A percentile compares a stretch with the other conserved stretches of the same genome.
Conservation (phyloP, 2,888 invertebrate species). For the Scaptodrosophila latifasciaeformis region DNA sequence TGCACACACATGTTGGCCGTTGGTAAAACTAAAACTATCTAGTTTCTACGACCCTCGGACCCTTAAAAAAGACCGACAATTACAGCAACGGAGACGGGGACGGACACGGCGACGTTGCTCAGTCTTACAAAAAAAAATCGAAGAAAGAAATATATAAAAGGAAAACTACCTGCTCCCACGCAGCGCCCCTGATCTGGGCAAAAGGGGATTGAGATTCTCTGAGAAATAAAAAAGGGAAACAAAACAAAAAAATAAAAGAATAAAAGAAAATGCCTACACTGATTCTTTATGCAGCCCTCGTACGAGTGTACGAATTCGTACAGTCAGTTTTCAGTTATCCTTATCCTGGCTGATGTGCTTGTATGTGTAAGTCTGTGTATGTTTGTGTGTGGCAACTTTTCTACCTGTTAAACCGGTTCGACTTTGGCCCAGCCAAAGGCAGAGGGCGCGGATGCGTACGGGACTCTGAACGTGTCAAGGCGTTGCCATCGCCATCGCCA, state of each 20-base stretch:
- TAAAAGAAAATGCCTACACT: slow-evolving; percentile 35
- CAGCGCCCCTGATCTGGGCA: slow-evolving; percentile 24
- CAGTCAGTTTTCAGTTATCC: slow-evolving; percentile 42
- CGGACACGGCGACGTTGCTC: slow-evolving; percentile 39
- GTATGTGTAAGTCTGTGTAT: slow-evolving; percentile 4
- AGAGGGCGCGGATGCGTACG: slow-evolving; percentile 17
- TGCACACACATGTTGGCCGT: slow-evolving; percentile 32
- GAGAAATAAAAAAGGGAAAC: no score
- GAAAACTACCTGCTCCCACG: slow-evolving; percentile 45
- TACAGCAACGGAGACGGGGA: no score
- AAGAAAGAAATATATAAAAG: slow-evolving; percentile 11
- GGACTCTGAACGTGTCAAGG: slow-evolving; percentile 56
- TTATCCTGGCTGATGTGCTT: slow-evolving; percentile 56
- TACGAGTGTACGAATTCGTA: slow-evolving; percentile 30
- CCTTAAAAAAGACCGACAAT: slow-evolving; percentile 42
- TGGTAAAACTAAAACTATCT: slow-evolving; percentile 27
- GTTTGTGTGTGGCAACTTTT: slow-evolving; percentile 8
- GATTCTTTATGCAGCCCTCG: slow-evolving; percentile 35
- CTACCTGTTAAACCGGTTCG: slow-evolving; percentile 66
- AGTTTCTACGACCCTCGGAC: slow-evolving; percentile 16
- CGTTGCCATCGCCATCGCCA: slow-evolving; percentile 26
- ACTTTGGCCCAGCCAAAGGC: slow-evolving; percentile 48
- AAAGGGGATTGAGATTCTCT: background rate
- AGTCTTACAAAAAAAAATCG: slow-evolving; percentile 13
- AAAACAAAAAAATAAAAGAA: background rate